Conservation (phyloP, 2,888 invertebrate genomes). For the Diaperis boleti region DNA sequence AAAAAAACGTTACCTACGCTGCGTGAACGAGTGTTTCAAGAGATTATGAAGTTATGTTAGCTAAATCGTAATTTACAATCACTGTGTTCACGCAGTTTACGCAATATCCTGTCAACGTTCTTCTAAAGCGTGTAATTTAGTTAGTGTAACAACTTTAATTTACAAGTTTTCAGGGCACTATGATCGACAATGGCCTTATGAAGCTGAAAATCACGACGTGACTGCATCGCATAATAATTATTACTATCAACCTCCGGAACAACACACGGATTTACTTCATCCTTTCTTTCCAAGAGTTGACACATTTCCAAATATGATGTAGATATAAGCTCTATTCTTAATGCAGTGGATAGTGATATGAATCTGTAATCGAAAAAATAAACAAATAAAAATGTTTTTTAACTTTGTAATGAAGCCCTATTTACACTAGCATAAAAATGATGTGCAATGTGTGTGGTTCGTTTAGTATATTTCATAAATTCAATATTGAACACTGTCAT, state of each 20-base stretch:
- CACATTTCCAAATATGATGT: conserved; percentile 1
- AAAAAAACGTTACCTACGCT: background rate
- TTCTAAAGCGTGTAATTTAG: conserved; percentile 22
- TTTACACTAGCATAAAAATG: no score
- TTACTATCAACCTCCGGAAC: conserved; percentile 29
- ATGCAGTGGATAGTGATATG: background rate
- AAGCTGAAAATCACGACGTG: conserved; percentile 41
- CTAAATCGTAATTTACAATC: background rate
- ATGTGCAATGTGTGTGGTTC: no score
- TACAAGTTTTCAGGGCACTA: conserved; percentile 59
- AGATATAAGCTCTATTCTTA: background rate
- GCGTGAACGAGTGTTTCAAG: conserved; percentile 3
- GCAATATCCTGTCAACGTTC: conserved; percentile 25
- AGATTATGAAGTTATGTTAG: background rate
- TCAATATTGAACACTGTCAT: no score
- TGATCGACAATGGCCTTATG: conserved; percentile 58
- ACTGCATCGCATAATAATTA: conserved; percentile 2
- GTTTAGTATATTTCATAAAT: no score
- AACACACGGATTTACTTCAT: conserved; percentile 29
- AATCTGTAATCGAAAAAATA: no score
- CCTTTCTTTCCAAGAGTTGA: conserved; percentile 15
- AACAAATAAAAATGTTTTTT: no score
- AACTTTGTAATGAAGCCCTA: no score
- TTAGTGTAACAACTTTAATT: conserved; percentile 15
- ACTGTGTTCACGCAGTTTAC: conserved; percentile 18